Evolutionary conservation across 1,140 invertebrate species (phyloP).

Genomic region (Camponotus vicinus): DNA sequence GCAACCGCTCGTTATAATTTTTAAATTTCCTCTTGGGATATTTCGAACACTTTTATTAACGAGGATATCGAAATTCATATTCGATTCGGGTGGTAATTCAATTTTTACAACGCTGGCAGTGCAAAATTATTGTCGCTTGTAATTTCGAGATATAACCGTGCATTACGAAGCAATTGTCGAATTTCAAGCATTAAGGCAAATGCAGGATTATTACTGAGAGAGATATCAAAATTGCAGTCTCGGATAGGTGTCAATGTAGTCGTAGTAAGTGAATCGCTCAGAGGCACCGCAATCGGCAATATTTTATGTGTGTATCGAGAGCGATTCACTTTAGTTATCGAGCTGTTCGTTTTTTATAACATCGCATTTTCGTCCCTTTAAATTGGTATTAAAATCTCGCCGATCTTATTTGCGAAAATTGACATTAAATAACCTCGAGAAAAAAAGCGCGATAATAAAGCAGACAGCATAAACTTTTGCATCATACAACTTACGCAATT

Average conservation of each 20-base stretch:
- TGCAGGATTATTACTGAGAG: slow-evolving; percentile 26
- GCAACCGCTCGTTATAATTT: slow-evolving; percentile 40
- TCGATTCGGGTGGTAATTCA: slow-evolving; percentile 50
- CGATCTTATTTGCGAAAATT: slow-evolving; percentile 13
- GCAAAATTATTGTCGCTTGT: neutral
- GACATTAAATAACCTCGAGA: slow-evolving; percentile 17
- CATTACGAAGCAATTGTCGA: slow-evolving; percentile 49
- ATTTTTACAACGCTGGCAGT: slow-evolving; percentile 7
- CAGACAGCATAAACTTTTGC: neutral
- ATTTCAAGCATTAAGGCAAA: slow-evolving; percentile 38
- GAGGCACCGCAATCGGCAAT: slow-evolving; percentile 3
- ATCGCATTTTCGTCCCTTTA: slow-evolving; percentile 16
- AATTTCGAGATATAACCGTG: slow-evolving; percentile 37
- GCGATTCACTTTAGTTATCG: slow-evolving; percentile 14
- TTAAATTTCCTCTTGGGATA: neutral
- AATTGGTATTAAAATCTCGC: slow-evolving; percentile 30
- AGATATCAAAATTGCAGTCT: slow-evolving; percentile 48
- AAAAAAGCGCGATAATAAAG: slow-evolving; percentile 25
- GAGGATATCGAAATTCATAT: slow-evolving; percentile 64
- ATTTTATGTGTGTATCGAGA: neutral
- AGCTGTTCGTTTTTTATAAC: slow-evolving; percentile 33
- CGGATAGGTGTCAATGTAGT: slow-evolving; percentile 27
- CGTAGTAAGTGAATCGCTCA: slow-evolving; percentile 1
- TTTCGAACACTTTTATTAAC: slow-evolving; percentile 65
- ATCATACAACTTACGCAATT: neutral